These are phyloP conservation scores for Egretta garzetta DNA, from an alignment of 2,113 vertebrate genomes.

Conservation along the genomic window DNA sequence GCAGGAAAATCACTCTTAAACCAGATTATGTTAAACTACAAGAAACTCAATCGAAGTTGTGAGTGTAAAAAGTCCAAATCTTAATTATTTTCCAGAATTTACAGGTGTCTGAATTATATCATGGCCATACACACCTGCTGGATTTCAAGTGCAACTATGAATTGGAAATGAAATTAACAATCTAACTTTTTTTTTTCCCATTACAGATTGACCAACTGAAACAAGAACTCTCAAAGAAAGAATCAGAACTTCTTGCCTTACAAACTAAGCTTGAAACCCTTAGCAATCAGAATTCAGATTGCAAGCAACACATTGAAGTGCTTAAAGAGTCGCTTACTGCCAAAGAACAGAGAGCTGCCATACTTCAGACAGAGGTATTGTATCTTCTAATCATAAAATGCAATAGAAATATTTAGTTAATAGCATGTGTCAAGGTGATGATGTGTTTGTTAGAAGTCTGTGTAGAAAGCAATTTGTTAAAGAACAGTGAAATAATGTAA, in stretches of 20 bases:
- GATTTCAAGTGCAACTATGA: neutral
- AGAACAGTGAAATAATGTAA: neutral
- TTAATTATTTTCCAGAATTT: neutral
- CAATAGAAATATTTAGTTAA: neutral
- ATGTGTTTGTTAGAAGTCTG: neutral
- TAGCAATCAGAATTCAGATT: slow-evolving; percentile 99
- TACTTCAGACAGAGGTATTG: slow-evolving; percentile 97
- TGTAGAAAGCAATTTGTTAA: neutral
- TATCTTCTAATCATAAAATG: neutral
- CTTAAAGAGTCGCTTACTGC: slow-evolving; percentile 99
- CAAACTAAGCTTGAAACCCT: slow-evolving; percentile 99
- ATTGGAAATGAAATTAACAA: neutral
- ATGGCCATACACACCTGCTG: neutral
- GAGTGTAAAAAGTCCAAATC: neutral
- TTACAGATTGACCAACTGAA: slow-evolving; percentile 96
- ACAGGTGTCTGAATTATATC: neutral
- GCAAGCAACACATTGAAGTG: slow-evolving; percentile 99
- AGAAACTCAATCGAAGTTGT: neutral
- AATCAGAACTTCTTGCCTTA: slow-evolving; percentile 97
- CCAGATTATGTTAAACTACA: neutral
- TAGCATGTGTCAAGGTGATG: neutral
- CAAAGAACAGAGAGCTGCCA: slow-evolving; percentile 99
- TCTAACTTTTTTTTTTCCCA: neutral
- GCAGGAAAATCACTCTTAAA: neutral
- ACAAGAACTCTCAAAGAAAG: slow-evolving; percentile 98